Conservation (phyloP, 2,113 vertebrate genomes). For the Hippoglossus stenolepis region DNA sequence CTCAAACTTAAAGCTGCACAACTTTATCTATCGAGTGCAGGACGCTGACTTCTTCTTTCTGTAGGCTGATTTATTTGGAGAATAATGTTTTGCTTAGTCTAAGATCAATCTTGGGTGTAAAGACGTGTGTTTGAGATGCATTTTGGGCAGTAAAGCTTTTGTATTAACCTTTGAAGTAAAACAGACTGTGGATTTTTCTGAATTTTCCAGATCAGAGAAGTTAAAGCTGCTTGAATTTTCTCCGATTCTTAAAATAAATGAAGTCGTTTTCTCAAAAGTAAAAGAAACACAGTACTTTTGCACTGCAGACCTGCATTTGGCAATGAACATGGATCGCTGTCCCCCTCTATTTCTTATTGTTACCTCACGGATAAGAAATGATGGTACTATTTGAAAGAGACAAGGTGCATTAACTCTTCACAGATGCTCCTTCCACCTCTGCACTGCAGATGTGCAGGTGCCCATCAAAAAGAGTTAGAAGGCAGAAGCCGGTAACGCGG, state of each 20-base stretch:
- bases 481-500: slow-evolving; percentile 11
- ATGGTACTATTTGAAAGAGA: not conserved
- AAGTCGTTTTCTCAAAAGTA: not conserved
- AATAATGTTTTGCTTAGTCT: slow-evolving; percentile 8
- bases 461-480: not conserved
- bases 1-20: slow-evolving; percentile 28
- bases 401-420: not conserved
- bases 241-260: no score
- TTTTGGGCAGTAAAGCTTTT: not conserved
- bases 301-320: not conserved
- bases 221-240: not conserved
- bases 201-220: not conserved
- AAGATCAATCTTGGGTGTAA: not conserved
- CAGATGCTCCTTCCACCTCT: not conserved
- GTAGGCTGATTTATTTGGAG: slow-evolving; percentile 12
- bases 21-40: not conserved
- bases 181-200: not conserved
- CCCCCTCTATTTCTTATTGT: no score
- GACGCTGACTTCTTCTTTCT: not conserved
- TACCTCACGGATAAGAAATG: not conserved
- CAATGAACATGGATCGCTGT: not conserved
- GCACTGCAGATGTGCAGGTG: slow-evolving; percentile 27
- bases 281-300: not conserved
- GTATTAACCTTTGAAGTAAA: not conserved
- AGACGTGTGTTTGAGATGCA: not conserved